Evolutionary conservation across 30 jellyfish, hydroid and myxozoan species (phyloP), one percentile per base, ranked within the genome.

Genomic region (Mastigias papua): DNA sequence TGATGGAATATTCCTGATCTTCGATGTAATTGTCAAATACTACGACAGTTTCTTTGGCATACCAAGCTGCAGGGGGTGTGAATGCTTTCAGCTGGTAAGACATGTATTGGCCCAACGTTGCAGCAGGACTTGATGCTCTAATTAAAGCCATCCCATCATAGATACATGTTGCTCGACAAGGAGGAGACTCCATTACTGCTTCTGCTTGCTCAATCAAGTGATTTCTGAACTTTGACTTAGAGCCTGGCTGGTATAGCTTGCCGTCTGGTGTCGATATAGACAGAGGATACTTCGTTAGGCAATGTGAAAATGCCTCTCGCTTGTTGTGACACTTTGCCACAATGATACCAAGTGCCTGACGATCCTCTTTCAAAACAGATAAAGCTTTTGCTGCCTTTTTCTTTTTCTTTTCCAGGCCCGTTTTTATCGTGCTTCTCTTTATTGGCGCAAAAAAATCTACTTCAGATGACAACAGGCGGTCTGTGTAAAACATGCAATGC

Each of bases 111-210:
- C 91, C 91, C 91, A 80, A 69, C 51, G 80, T 79, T 78, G 77
- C 78, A 78, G 89, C 78, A 61, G 82, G 90, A 34, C 82, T 80
- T 57, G 82, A 65, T 34, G 85, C 92, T 65, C 86, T 82, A 23
- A 82, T 82, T 68, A 57, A 64, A 68, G 92, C 92, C 92, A 82
- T 70, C 64, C 92, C 92, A 70, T 82, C 92, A 34, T 70, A 82
- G 62, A 42, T 42, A 57, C 63, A 54, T 58, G 81, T 78, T 78
- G 81, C 89, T 27, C 27, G 69, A 34, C 32, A 60, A 75, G 86
- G 86, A 28, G 81, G 89, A 27, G 89, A 78, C 89, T 16, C 73
- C 49, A 78, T 58, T 4, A 34, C 37, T 78, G 89, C 81, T 15
- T 78, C 89, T n/a, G 89, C 89, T 78, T 78, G 79, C 67, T 78